These are phyloP conservation scores for Todiramphus chloris DNA, from an alignment of 2,113 vertebrate species.

Conservation along the genomic window DNA sequence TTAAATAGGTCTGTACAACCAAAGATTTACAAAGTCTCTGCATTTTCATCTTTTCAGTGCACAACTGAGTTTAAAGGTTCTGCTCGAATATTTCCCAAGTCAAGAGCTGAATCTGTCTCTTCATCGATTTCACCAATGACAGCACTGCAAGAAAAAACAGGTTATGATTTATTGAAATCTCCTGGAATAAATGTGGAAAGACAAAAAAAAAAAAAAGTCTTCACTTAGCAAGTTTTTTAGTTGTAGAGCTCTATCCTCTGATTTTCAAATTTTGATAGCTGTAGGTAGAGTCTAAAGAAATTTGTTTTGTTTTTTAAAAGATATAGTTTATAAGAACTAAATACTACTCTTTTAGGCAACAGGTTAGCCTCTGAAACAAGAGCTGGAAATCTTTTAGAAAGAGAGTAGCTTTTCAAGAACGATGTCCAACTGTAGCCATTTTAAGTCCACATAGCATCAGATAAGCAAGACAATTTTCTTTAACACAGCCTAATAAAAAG, in stretches of 20 bases:
- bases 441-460: background rate
- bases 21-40: slow-evolving; percentile 71
- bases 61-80: slow-evolving; percentile 96
- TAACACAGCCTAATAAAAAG: background rate
- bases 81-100: slow-evolving; percentile 95
- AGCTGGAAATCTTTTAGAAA: background rate
- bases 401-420: background rate
- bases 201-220: background rate
- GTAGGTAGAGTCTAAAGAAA: background rate
- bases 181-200: background rate
- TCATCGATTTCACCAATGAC: slow-evolving; percentile 99
- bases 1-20: slow-evolving; percentile 75
- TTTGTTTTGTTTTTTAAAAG: background rate
- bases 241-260: background rate
- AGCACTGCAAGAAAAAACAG: slow-evolving; percentile 78
- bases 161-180: background rate
- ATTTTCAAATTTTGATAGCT: background rate
- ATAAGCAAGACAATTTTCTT: background rate
- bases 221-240: background rate
- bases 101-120: slow-evolving; percentile 95
- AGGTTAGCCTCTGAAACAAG: background rate
- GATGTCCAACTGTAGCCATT: background rate
- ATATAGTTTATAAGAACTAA: background rate
- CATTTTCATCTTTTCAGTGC: slow-evolving; percentile 78
- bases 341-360: background rate